These are phyloP conservation scores for Drosophila maculinotata DNA, from an alignment of 2,888 invertebrate species.

Conservation along the genomic window DNA sequence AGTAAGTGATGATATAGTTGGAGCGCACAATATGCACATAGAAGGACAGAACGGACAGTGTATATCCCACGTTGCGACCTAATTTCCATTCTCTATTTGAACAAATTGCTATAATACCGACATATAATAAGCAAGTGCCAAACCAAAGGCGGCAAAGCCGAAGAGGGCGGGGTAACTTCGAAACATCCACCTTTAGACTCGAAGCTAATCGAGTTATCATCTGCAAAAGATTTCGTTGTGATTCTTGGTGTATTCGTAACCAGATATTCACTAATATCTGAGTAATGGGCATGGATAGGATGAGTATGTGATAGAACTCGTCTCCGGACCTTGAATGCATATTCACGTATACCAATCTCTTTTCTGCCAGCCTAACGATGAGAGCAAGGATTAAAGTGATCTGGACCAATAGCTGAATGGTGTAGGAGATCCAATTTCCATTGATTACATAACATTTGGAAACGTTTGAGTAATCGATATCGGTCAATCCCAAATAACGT, in stretches of 20 bases:
- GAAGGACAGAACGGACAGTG: not conserved
- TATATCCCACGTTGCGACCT: not conserved
- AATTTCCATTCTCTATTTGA: not conserved
- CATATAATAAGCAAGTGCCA: not conserved
- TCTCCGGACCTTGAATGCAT: constrained; percentile 11
- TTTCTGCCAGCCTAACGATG: not conserved
- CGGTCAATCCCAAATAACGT: constrained; percentile 25
- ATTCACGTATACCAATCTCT: not conserved
- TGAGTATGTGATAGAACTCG: constrained; percentile 5
- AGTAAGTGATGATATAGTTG: constrained; percentile 23
- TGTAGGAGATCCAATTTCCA: constrained; percentile 5
- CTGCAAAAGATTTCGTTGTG: constrained; percentile 4
- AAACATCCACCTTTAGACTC: not conserved
- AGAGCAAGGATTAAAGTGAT: not conserved
- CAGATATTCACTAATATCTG: constrained; percentile 18
- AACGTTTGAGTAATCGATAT: constrained; percentile 20
- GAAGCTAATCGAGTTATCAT: not conserved
- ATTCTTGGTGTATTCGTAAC: constrained; percentile 8
- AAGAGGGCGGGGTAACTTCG: not conserved
- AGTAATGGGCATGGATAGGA: constrained; percentile 6
- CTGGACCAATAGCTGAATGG: constrained; percentile 6
- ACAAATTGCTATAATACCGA: too few relatives aligned
- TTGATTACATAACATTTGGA: constrained; percentile 9
- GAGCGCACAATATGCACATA: constrained; percentile 9
- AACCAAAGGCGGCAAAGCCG: constrained; percentile 37